Conservation (phyloP, 2,113 vertebrate species). For the Diphyllodes magnificus region DNA sequence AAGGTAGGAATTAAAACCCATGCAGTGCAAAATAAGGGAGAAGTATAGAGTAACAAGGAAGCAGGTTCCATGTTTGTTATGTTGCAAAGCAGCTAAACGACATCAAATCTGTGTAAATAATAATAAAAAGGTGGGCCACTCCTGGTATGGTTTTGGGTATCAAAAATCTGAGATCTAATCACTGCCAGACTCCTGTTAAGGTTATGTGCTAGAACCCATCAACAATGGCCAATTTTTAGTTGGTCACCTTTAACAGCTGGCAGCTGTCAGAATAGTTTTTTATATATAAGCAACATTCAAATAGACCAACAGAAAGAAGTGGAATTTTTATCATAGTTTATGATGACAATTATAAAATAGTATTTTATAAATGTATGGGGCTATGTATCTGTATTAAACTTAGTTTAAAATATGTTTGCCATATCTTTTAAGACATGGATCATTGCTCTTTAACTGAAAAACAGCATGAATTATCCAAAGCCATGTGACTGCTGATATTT, state of each 20-base stretch:
- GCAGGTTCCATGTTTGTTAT: accelerated
- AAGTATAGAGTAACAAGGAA: background rate
- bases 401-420: background rate
- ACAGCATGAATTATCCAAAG: background rate
- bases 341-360: background rate
- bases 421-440: background rate
- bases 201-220: background rate
- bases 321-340: background rate
- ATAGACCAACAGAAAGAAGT: background rate
- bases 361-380: background rate
- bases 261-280: background rate
- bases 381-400: background rate
- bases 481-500: background rate
- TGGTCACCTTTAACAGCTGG: background rate
- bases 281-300: background rate
- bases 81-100: background rate
- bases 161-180: background rate
- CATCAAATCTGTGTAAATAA: background rate
- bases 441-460: background rate
- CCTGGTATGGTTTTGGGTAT: background rate
- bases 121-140: background rate
- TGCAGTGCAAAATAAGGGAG: background rate
- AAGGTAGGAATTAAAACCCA: background rate
- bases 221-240: background rate
- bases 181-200: background rate